Evolutionary conservation across 1,140 invertebrate species (phyloP).

Genomic region (Sinella curviseta): DNA sequence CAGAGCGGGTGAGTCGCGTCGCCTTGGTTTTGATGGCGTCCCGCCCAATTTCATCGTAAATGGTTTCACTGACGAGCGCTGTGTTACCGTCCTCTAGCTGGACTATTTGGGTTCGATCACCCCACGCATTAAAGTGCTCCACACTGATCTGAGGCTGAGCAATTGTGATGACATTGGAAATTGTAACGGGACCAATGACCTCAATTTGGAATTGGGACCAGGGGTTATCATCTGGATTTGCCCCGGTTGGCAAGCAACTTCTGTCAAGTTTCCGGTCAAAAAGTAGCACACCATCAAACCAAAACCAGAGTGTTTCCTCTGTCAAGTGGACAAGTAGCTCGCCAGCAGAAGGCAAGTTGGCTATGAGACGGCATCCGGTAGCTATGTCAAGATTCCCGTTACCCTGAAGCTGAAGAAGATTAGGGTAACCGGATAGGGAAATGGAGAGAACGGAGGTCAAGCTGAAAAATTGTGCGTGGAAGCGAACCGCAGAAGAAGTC

Average conservation of each 20-base stretch:
- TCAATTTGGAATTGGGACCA: background rate
- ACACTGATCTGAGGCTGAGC: background rate
- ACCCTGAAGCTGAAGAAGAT: too few species aligned
- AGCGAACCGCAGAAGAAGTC: too few species aligned
- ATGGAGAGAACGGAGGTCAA: too few species aligned
- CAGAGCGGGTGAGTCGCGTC: background rate
- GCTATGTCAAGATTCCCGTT: too few species aligned
- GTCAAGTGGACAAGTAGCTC: background rate
- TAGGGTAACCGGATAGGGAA: too few species aligned
- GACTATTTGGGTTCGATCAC: background rate
- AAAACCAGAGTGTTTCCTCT: background rate
- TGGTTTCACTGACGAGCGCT: background rate
- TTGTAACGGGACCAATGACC: background rate
- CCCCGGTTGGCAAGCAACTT: too few species aligned
- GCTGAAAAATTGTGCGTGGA: too few species aligned
- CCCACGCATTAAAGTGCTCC: background rate
- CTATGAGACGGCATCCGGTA: too few species aligned
- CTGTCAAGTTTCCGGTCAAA: background rate
- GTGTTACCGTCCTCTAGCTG: background rate
- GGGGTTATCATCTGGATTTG: background rate
- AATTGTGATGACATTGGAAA: background rate
- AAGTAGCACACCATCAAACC: background rate
- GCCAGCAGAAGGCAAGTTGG: background rate
- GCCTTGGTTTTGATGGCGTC: background rate
- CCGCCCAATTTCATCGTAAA: conserved; percentile 17